Evolutionary conservation across 2,888 invertebrate species (phyloP), one percentile per base, ranked within the genome.

Genomic region (Drosophila meridionalis): DNA sequence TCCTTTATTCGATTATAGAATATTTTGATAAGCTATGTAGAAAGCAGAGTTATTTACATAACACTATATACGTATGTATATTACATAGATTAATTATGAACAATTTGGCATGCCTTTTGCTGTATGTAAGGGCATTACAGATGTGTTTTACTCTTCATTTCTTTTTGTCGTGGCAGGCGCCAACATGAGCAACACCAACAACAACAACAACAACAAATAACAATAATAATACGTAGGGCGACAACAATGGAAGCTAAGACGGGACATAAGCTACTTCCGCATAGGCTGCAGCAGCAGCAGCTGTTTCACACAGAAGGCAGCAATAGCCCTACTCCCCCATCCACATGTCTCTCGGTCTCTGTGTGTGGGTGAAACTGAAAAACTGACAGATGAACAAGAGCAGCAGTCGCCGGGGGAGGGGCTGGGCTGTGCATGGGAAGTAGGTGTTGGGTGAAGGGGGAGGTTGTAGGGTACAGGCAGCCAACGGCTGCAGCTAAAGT

Each of bases 331-430:
- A 7, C 57, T 43, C 32, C 47, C 38, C 30, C 50, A 40, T 3
- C 26, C 42, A n/a, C 26, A 32, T n/a, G 32, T 11, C 14, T 14
- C 7, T n/a, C 56, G 20, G 38, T 12, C 69, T 2, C 26, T 74
- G 60, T 76, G 77, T 73, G 76, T 77, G 76, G 77, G 76, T 73
- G 69, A 56, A 65, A 67, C 57, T 70, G 45, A 58, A 67, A 74
- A 70, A 61, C 64, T 75, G 79, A 79, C 76, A 79, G 76, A 78
- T 57, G 63, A 59, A n/a, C 69, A 60, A 52, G 45, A 47, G 43
- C 12, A 34, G 34, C 34, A 8, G 34, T 20, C 8, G 8, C 8
- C 7, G 12, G 38, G 45, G 32, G 14, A 32, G 55, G n/a, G 20
- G 4, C 7, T n/a, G 14, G 55, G 14, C 52, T n/a, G 40, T 14